Evolutionary conservation across 2,888 invertebrate genomes (phyloP), one percentile per base, ranked within the genome.

Genomic region (Heliconius sara): DNA sequence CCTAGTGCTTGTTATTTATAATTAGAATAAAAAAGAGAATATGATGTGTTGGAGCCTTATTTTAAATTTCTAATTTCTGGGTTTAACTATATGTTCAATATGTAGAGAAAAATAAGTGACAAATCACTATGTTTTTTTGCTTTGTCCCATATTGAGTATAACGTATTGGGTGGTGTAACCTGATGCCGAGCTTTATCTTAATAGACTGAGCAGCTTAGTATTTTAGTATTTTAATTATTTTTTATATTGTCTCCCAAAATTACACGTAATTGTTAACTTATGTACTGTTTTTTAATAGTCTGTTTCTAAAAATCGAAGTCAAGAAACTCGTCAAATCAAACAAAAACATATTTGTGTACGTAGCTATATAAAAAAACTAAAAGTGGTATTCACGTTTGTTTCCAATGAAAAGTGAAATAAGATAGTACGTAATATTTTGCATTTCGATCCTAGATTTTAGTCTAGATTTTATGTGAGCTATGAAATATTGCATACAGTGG

Each of bases 401-500:
- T 25, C 12, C 13, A 63, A 63, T 2, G 9, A 67, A 19, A 34
- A 67, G 22, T 7, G 34, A 67, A 67, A 67, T 67, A 34, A 67
- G 39, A 67, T 30, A 47, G 27, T 57, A 63, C 39, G 63, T 43
- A 27, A 63, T 27, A 63, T 75, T 63, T 63, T 22, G 39, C 39
- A 65, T 65, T 43, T 65, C 27, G 27, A 27, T 75, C 19, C 63
- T 75, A 75, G 27, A 65, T 43, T 65, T 65, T 70, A 43, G 70
- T 70, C 43, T 70, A 70, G 70, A 70, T 75, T 75, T 75, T 75
- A 12, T 75, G 27, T 27, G 65, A 65, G 65, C 63, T 75, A 34
- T 73, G 47, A 75, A 75, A 75, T 75, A 75, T 75, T 75, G 75
- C 65, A 63, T 75, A 30, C 39, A 65, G 43, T 43, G 19, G 75